phyloP scores from a whole-genome alignment of 2,113 vertebrate species.

The Elaphurus davidianus region DNA sequence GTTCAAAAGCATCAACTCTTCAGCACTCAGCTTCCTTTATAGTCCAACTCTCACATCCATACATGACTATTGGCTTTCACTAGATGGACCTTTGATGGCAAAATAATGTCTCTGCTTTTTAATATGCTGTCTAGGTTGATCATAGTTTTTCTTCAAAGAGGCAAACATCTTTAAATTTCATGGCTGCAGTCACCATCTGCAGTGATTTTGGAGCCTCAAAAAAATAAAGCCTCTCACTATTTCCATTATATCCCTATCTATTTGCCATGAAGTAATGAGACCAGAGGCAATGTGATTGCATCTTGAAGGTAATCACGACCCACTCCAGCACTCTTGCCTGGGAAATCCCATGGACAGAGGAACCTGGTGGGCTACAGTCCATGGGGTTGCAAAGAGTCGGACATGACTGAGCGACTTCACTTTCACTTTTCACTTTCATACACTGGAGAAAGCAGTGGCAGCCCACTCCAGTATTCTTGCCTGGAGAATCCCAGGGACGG shows the following conservation, averaged over 20 bases:
- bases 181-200: not conserved
- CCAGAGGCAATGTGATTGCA: not conserved
- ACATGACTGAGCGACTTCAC: not conserved
- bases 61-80: not conserved
- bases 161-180: not conserved
- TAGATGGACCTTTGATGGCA: not conserved
- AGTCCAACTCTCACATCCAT: not conserved
- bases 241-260: not conserved
- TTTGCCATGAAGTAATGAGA: not conserved
- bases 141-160: not conserved
- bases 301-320: not conserved
- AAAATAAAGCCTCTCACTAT: not conserved
- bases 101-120: not conserved
- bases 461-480: not conserved
- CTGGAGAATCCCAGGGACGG: not conserved
- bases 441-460: not conserved
- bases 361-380: not conserved
- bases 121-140: not conserved
- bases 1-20: not conserved
- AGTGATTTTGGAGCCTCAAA: not conserved
- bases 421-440: not conserved
- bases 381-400: not conserved
- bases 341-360: not conserved
- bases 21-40: accelerated
- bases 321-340: not conserved